Evolutionary conservation across 2,113 vertebrate species (phyloP), one percentile per base, ranked within the genome.

Genomic region (Spheniscus mendiculus): DNA sequence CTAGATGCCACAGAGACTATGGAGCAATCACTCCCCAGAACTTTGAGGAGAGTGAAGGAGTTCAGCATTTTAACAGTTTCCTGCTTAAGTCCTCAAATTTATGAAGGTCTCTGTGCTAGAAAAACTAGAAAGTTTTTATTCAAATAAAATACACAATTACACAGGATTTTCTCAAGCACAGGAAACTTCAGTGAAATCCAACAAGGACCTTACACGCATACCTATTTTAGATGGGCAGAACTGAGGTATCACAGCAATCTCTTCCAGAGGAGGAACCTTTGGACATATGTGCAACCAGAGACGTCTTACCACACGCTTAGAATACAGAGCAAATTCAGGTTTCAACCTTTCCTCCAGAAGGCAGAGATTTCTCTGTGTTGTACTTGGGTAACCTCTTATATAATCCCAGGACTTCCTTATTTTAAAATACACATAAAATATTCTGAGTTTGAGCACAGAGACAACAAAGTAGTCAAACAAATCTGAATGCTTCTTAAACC

Each of bases 381-480:
- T 3, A 79, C 83, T 89, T 61, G 40, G 40, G 45, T 89, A 66
- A 87, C 77, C 83, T 53, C 81, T 96, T 95, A 89, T 1, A 74
- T 76, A 93, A 95, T 36, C 11, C 40, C 59, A 74, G 63, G 67
- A 38, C 50, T 73, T 90, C 47, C 42, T 89, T 40, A 70, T 81
- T 93, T 90, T 84, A 91, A 82, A 87, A 47, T 74, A 52, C 52
- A 23, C 7, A 40, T 49, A 36, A 89, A 89, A 91, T 23, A 77
- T 55, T 52, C 69, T 17, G 34, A 82, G 89, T 67, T 88, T 62
- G 71, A 93, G 83, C 32, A 34, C 36, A 36, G 93, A 77, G 67
- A 58, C 77, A 92, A 87, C 81, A 72, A 50, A 81, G 85, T 50
- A 77, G 76, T 97, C 92, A 93, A 80, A 95, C 85, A 74, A 95